phyloP scores from a whole-genome alignment of 2,797 vertebrate species.

The Lepilemur ruficaudatus region DNA sequence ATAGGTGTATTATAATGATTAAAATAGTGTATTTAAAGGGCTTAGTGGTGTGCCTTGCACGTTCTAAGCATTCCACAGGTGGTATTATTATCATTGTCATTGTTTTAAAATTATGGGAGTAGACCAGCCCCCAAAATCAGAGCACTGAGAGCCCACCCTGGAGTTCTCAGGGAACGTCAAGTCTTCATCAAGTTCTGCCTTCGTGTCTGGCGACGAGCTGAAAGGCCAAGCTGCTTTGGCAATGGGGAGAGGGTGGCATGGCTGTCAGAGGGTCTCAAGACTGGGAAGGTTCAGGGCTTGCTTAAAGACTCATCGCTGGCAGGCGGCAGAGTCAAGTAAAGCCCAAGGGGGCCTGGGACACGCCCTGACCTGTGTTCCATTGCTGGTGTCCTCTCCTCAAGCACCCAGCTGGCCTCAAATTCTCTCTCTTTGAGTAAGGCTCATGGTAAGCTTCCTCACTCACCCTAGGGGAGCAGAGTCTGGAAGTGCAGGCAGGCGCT shows the following conservation, averaged over 20 bases:
- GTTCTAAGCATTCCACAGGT: not conserved
- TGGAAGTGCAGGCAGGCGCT: not conserved
- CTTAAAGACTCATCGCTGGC: not conserved
- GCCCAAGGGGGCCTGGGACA: not conserved
- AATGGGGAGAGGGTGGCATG: not conserved
- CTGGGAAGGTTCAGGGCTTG: not conserved
- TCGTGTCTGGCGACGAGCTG: accelerated
- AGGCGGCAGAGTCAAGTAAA: not conserved
- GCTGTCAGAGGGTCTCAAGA: not conserved
- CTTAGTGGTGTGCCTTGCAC: not conserved
- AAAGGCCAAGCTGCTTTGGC: not conserved
- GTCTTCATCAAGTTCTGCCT: not conserved
- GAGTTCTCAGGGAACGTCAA: not conserved
- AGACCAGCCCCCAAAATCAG: not conserved
- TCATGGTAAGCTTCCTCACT: not conserved
- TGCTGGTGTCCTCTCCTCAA: not conserved
- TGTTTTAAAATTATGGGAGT: not conserved
- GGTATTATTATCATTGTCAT: not conserved
- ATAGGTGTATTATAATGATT: not conserved
- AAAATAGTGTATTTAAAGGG: not conserved
- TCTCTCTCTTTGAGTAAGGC: not conserved
- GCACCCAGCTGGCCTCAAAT: not conserved
- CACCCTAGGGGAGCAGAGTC: not conserved
- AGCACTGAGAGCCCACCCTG: not conserved
- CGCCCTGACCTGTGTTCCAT: not conserved